Base-by-base conservation (phyloP, 2,888 invertebrate species). In the Villa cingulata region DNA sequence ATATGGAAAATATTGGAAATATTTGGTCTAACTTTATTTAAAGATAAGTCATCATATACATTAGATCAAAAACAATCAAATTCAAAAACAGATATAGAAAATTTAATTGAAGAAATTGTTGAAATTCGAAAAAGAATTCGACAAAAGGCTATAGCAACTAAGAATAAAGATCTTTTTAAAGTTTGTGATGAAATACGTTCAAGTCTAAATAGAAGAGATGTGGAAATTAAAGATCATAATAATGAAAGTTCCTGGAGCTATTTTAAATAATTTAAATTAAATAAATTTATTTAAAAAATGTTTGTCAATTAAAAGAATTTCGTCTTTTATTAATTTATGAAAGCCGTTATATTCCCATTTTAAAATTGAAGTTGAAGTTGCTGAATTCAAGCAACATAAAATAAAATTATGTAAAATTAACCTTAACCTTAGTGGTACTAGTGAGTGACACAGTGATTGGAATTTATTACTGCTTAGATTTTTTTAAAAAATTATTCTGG, bases 171-270 rank as follows among this genome's bases (percentile, higher is more conserved):
- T 38, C 58, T 83, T 19, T 67, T 86, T 47, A 64, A 61, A 51
- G 74, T 79, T 17, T 85, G 85, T 68, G 87, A 87, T 64, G 62
- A 73, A 50, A 73, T 80, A 6, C 72, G 87, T 51, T 72, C 76
- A 57, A 70, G 77, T 61, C 70, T 86, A 58, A 74, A 74, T 54
- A 68, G 71, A 46, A 70, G 71, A 56, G 82, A 82, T 51, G 70
- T 86, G 56, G 73, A 74, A 63, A 71, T 87, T 45, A 85, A 82
- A 68, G 86, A 83, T 61, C 75, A 73, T 53, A 74, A 73, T 55
- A 74, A 76, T 52, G 67, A 70, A 20, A 73, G 79, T 40, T 74
- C 79, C 9, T 82, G 81, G 81, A 70, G 23, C 7, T 12, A 32
- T 32, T 32, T 3, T 32, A 32, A 32, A 32, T 12, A 39, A 39